phyloP scores from a whole-genome alignment of 2,113 vertebrate species.

The Tetrax tetrax region DNA sequence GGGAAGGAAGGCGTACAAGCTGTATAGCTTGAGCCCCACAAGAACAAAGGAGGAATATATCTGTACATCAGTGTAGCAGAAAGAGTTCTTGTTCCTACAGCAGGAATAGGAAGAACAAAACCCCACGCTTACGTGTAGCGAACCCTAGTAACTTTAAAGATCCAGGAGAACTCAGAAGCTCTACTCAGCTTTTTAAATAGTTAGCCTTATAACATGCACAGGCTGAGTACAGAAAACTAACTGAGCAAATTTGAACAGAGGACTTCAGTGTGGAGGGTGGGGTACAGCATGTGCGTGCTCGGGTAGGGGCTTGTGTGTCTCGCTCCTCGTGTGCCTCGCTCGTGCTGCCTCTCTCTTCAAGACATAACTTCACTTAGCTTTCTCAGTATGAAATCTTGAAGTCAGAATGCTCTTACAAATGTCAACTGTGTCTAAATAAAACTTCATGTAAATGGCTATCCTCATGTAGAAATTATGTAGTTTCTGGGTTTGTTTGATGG shows the following conservation, averaged over 20 bases:
- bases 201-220: not conserved
- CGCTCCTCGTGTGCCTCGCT: not conserved
- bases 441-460: not conserved
- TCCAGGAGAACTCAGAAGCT: not conserved
- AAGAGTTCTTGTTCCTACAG: not conserved
- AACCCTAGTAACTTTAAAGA: not conserved
- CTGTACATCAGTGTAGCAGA: accelerated
- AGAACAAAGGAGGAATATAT: not conserved
- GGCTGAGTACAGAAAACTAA: not conserved
- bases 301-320: not conserved
- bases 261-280: not conserved
- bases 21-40: not conserved
- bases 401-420: not conserved
- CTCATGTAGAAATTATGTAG: not conserved
- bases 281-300: accelerated
- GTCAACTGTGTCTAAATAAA: not conserved
- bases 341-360: not conserved
- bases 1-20: not conserved
- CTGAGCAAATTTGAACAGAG: not conserved
- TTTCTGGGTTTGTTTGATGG: too few species aligned
- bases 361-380: not conserved
- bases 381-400: not conserved
- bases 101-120: not conserved
- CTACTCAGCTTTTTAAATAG: not conserved
- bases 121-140: accelerated